Conservation (phyloP, 2,888 invertebrate genomes). For the Sinohyriopsis cumingii region DNA sequence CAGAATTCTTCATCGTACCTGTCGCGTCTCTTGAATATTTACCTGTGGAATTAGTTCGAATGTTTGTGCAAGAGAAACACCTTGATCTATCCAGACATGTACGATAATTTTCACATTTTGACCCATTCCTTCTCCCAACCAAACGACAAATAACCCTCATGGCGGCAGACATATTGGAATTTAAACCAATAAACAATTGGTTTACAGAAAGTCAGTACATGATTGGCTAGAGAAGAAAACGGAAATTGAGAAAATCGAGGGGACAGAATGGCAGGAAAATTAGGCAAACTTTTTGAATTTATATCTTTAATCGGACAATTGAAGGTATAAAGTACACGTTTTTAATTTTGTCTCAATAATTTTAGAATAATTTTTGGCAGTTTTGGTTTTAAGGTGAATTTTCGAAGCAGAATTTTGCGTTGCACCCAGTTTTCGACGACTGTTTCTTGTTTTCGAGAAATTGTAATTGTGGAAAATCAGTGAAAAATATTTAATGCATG, state of each 20-base stretch:
- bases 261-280: slow-evolving; percentile 24
- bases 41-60: not conserved
- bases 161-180: slow-evolving; percentile 52
- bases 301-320: slow-evolving; percentile 59
- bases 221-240: not conserved
- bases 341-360: too few relatives aligned
- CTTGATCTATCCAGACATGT: not conserved
- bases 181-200: slow-evolving; percentile 30
- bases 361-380: too few relatives aligned
- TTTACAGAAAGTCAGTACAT: slow-evolving; percentile 3
- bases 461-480: too few relatives aligned
- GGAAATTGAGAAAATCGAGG: not conserved
- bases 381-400: too few relatives aligned
- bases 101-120: too few relatives aligned
- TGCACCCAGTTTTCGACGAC: too few relatives aligned
- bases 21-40: not conserved
- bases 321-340: slow-evolving; percentile 42
- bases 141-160: slow-evolving; percentile 9
- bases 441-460: too few relatives aligned
- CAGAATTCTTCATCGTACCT: not conserved
- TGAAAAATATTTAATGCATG: too few relatives aligned
- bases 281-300: slow-evolving; percentile 52
- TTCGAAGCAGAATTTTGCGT: too few relatives aligned
- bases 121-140: too few relatives aligned
- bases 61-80: not conserved